Conservation (phyloP, 2,888 invertebrate species). For the Erebia epiphron region DNA sequence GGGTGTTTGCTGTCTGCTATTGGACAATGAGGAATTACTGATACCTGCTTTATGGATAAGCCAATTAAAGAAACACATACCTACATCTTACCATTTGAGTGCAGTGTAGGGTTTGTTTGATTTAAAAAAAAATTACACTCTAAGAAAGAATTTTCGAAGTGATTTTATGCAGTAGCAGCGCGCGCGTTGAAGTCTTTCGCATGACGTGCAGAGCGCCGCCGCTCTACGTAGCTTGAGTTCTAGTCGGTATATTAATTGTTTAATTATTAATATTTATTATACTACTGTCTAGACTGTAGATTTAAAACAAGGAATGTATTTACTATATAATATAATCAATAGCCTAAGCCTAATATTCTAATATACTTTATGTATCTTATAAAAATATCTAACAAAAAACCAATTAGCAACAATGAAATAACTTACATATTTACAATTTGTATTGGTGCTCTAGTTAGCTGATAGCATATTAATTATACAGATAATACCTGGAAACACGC, state of each 20-base stretch:
- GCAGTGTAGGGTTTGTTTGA: no score
- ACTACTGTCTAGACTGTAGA: neutral
- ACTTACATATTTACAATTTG: constrained; percentile 21
- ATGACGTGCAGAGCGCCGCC: neutral
- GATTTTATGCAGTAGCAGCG: neutral
- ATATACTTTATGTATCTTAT: neutral
- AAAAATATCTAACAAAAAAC: constrained; percentile 10
- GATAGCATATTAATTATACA: constrained; percentile 42
- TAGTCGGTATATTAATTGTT: neutral
- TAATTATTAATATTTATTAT: neutral
- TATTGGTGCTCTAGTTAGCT: constrained; percentile 42
- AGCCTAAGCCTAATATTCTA: neutral
- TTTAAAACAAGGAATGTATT: neutral
- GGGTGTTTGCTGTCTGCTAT: no score
- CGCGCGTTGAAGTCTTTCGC: constrained; percentile 38
- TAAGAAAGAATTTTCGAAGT: neutral
- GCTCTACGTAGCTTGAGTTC: constrained; percentile 9
- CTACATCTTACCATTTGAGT: no score
- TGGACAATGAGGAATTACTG: no score
- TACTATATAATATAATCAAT: neutral
- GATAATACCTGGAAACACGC: constrained; percentile 71
- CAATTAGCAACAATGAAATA: constrained; percentile 18
- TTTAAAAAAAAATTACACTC: neutral
- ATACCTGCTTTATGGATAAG: no score
- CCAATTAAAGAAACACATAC: no score